Evolutionary conservation across 2,888 invertebrate genomes (phyloP), one percentile per base, ranked within the genome.

Genomic region (Hyalella azteca): DNA sequence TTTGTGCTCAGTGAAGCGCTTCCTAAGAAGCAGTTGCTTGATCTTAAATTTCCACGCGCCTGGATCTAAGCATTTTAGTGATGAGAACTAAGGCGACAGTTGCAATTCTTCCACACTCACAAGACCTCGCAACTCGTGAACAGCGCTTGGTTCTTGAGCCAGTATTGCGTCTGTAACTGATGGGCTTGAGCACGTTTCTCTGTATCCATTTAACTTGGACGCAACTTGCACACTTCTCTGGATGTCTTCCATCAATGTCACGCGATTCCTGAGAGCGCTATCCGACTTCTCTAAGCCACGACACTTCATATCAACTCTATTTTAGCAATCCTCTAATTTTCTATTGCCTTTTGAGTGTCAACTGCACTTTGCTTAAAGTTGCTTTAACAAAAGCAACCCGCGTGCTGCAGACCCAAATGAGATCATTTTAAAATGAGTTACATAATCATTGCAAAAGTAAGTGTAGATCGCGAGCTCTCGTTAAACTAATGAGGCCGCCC

Each of bases 201-300:
- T 36, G 36, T 36, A 36, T 66, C 66, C 66, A 66, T 66, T 66
- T 36, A 66, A 66, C 66, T 66, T 22, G 66, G 29, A n/a, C 29
- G 36, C 22, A 66, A 66, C 36, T 66, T 66, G 5, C 36, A 5
- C 66, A 66, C 66, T 54, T 54, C 54, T 54, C 54, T 29, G 54
- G 29, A 54, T 54, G 54, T 54, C 54, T 54, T 54, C 54, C 54
- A 54, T 54, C 54, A 54, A 29, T 29, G 26, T 29, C 26, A 29
- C 29, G 26, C 29, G 54, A 29, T 26, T 54, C 54, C 54, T 54
- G 26, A 26, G 54, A 54, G 54, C 7, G 13, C 54, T 22, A 54
- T 54, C 29, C 29, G 54, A n/a, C 54, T 4, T 29, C 54, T 54
- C 54, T 11, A 26, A 54, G 29, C 29, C 54, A 19, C 22, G 54